Percentiles rank a stretch among this genome's conserved stretches.
These are phyloP conservation scores for Stictocephala bisonia DNA, from an alignment of 2,888 invertebrate genomes.

Conservation along the genomic window DNA sequence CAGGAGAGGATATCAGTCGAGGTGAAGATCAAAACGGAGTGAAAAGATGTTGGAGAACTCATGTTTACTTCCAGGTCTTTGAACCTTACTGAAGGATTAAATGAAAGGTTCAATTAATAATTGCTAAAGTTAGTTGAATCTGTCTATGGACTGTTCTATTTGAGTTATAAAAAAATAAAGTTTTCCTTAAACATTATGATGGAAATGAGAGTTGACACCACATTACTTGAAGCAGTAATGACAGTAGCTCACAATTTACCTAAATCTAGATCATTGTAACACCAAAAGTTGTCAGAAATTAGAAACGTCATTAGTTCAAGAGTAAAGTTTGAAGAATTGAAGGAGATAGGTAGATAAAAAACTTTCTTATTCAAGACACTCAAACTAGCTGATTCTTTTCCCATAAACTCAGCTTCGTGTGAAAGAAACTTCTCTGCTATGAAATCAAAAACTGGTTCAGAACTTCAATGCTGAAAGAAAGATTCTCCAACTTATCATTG, in stretches of 20 bases:
- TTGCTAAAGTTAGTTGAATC: conserved; percentile 31
- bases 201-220: background rate
- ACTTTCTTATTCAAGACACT: background rate
- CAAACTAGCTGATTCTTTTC: background rate
- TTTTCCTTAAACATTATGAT: background rate
- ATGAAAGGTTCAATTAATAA: conserved; percentile 23
- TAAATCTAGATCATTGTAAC: conserved; percentile 16
- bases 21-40: background rate
- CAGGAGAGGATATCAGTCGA: background rate
- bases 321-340: background rate
- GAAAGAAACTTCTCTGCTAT: background rate
- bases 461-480: conserved; percentile 11
- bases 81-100: background rate
- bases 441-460: conserved; percentile 12
- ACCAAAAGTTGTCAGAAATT: conserved; percentile 21
- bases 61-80: conserved; percentile 19
- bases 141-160: background rate
- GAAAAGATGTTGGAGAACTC: background rate
- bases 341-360: background rate
- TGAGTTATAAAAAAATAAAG: background rate
- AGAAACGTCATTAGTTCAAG: background rate
- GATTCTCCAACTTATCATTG: background rate
- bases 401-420: conserved; percentile 1
- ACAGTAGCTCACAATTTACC: conserved; percentile 10
- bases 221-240: conserved; percentile 28